Evolutionary conservation across 2,113 vertebrate genomes (phyloP).

Genomic region (Caloenas nicobarica): DNA sequence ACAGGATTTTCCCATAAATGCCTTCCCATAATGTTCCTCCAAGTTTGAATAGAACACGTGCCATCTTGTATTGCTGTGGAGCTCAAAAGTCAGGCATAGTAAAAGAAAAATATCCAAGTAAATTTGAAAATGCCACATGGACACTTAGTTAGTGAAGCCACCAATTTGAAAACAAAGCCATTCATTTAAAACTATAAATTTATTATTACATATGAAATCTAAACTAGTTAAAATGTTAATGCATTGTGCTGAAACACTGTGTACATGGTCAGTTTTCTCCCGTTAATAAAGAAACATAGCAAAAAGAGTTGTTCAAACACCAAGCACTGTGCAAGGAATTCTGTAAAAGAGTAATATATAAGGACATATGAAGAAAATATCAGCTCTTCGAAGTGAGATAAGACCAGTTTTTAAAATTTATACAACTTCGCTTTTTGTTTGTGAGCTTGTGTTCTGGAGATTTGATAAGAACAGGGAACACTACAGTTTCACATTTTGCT

Average conservation of each 20-base stretch:
- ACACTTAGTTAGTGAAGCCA: not conserved
- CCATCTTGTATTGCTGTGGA: not conserved
- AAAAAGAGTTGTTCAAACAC: not conserved
- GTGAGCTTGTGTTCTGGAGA: not conserved
- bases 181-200: not conserved
- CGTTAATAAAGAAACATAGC: not conserved
- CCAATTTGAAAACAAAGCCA: not conserved
- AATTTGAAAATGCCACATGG: not conserved
- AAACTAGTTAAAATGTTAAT: not conserved
- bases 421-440: not conserved
- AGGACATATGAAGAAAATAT: not conserved
- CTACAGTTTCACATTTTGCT: not conserved
- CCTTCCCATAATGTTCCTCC: constrained; percentile 4
- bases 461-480: not conserved
- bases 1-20: constrained; percentile 44
- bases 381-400: not conserved
- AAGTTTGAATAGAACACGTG: not conserved
- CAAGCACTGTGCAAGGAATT: not conserved
- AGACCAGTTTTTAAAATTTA: not conserved
- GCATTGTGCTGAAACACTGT: not conserved
- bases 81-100: not conserved
- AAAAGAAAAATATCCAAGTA: constrained; percentile 1
- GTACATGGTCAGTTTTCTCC: not conserved
- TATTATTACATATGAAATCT: not conserved
- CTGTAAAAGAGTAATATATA: not conserved